These are phyloP conservation scores for Ataeniobius toweri DNA, from an alignment of 2,797 vertebrate species.

Conservation along the genomic window DNA sequence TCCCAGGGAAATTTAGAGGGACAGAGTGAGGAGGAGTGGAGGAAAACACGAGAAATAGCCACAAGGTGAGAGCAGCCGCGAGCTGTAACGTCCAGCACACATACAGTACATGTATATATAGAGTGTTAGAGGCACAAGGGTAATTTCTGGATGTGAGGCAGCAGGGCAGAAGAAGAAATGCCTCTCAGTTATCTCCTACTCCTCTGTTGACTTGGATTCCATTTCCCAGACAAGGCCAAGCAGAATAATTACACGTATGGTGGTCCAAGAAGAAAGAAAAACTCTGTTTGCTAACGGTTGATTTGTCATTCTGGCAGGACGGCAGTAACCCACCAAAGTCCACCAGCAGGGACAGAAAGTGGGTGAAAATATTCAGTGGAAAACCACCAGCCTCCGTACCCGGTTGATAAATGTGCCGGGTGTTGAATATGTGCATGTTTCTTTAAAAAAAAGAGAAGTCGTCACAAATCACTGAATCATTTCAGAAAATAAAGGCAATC, in stretches of 20 bases:
- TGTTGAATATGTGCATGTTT: slow-evolving; percentile 1
- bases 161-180: slow-evolving; percentile 7
- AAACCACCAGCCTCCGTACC: slow-evolving; percentile 18
- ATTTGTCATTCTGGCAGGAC: slow-evolving; percentile 58
- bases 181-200: slow-evolving; percentile 47
- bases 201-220: slow-evolving; percentile 50
- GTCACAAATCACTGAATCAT: not conserved
- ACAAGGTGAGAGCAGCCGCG: not conserved
- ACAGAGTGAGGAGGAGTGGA: slow-evolving; percentile 34
- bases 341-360: slow-evolving; percentile 18
- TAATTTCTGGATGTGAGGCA: slow-evolving; percentile 47
- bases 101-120: slow-evolving; percentile 8
- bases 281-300: slow-evolving; percentile 46
- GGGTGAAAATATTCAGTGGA: slow-evolving; percentile 8
- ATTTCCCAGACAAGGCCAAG: slow-evolving; percentile 40
- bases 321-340: slow-evolving; percentile 53
- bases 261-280: slow-evolving; percentile 34
- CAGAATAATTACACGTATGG: slow-evolving; percentile 57
- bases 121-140: slow-evolving; percentile 46
- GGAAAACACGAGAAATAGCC: slow-evolving; percentile 2
- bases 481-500: slow-evolving; percentile 1
- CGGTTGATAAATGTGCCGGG: slow-evolving; percentile 16
- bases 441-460: not conserved
- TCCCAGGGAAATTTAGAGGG: slow-evolving; percentile 58
- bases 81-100: slow-evolving; percentile 23